Conservation (phyloP, 1,140 invertebrate genomes). For the Trachymyrmex septentrionalis region DNA sequence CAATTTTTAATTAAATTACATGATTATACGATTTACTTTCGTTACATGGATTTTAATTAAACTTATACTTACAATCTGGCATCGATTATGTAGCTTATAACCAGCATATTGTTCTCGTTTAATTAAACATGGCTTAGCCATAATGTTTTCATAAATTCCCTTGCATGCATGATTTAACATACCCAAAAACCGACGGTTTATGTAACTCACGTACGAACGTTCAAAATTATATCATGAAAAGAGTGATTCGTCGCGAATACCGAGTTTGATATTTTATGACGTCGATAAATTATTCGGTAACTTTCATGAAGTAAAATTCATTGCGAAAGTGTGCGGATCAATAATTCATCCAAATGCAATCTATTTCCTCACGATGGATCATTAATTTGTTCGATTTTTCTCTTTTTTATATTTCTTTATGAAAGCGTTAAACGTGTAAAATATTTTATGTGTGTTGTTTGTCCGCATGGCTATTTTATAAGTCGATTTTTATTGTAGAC, state of each 20-base stretch:
- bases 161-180: background rate
- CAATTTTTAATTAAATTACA: constrained; percentile 22
- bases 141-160: constrained; percentile 37
- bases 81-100: constrained; percentile 2
- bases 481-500: background rate
- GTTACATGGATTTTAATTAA: constrained; percentile 52
- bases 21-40: background rate
- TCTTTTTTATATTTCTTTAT: background rate
- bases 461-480: background rate
- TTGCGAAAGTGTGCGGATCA: background rate
- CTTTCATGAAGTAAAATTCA: constrained; percentile 29
- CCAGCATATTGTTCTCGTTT: constrained; percentile 36
- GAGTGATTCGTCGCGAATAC: background rate
- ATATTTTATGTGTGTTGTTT: background rate
- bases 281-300: constrained; percentile 41
- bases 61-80: constrained; percentile 32
- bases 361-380: background rate
- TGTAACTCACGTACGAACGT: constrained; percentile 12
- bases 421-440: background rate
- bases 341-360: constrained; percentile 29
- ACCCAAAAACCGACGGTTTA: background rate
- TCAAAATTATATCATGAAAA: constrained; percentile 3
- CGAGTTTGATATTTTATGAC: background rate
- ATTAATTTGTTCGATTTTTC: constrained; percentile 5
- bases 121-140: constrained; percentile 42